These are phyloP conservation scores for Argyrosomus japonicus DNA, from an alignment of 2,113 vertebrate genomes.

Conservation along the genomic window DNA sequence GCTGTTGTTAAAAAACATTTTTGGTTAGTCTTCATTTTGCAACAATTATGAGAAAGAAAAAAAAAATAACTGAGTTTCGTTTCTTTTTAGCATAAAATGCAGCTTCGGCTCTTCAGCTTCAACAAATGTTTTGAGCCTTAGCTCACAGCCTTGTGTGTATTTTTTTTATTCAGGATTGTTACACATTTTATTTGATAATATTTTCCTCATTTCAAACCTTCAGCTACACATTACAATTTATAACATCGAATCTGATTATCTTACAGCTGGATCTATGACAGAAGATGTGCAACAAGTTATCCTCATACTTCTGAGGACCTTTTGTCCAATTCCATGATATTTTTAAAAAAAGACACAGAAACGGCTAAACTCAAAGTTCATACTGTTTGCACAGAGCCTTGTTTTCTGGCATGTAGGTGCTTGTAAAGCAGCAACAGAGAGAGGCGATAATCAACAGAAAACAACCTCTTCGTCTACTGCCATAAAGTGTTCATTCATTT, in stretches of 20 bases:
- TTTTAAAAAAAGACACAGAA: background rate
- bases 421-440: constrained; percentile 17
- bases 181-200: background rate
- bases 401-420: constrained; percentile 1
- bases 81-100: background rate
- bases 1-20: background rate
- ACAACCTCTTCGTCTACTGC: background rate
- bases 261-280: constrained; percentile 10
- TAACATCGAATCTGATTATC: constrained; percentile 27
- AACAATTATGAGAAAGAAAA: constrained; percentile 5
- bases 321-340: background rate
- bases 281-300: background rate
- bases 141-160: constrained; percentile 10
- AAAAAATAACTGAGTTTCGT: background rate
- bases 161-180: background rate
- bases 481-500: constrained; percentile 21
- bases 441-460: constrained; percentile 2
- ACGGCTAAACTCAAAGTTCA: background rate
- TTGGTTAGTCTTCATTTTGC: constrained; percentile 49
- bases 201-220: background rate
- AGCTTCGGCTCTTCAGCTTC: background rate
- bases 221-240: constrained; percentile 5
- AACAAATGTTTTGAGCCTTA: background rate
- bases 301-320: background rate
- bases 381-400: background rate